Conservation (phyloP, 2,797 vertebrate species). For the Oophaga sylvatica region DNA sequence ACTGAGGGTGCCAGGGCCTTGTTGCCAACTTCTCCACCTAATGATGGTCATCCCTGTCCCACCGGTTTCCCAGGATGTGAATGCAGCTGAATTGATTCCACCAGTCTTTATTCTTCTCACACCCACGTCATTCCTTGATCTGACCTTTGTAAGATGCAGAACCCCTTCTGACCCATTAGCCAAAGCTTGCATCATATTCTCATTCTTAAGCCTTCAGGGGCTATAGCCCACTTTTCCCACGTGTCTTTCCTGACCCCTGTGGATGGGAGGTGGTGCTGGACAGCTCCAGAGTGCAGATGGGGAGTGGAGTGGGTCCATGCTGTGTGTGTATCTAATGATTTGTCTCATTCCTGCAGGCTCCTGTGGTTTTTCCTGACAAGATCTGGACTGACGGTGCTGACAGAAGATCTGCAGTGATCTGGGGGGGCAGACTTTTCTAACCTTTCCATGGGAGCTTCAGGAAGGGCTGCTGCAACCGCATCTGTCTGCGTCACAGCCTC, state of each 20-base stretch:
- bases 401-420: conserved; percentile 25
- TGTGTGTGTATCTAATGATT: not conserved
- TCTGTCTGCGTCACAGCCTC: conserved; percentile 77
- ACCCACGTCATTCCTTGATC: not conserved
- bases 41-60: too few relatives aligned
- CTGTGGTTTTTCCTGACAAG: conserved; percentile 36
- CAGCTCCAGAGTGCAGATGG: not conserved
- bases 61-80: not conserved
- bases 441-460: conserved; percentile 33
- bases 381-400: conserved; percentile 18
- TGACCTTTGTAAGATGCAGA: not conserved
- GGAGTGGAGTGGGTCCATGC: not conserved
- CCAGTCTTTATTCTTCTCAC: not conserved
- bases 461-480: conserved; percentile 66
- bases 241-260: conserved; percentile 11
- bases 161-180: not conserved
- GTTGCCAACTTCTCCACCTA: not conserved
- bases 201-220: not conserved
- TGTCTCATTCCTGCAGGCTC: conserved; percentile 30
- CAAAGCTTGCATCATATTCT: not conserved
- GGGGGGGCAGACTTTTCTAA: conserved; percentile 8
- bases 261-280: conserved; percentile 7
- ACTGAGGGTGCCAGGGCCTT: conserved; percentile 16
- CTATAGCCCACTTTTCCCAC: conserved; percentile 19
- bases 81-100: too few relatives aligned